phyloP scores from a whole-genome alignment of 2,888 invertebrate genomes.

The Bombylius discolor region DNA sequence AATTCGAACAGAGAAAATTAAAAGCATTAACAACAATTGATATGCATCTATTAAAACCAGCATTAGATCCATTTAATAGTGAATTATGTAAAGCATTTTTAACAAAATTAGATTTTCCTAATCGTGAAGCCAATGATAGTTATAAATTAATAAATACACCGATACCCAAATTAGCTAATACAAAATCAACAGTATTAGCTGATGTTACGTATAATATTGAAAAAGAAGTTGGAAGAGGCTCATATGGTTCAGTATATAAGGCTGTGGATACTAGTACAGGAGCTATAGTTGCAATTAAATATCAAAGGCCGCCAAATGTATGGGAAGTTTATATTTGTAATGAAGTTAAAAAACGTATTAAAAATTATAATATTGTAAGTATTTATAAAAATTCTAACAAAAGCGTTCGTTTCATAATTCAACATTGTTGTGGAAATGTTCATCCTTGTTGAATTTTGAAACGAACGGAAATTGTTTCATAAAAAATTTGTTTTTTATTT shows the following conservation, averaged over 20 bases:
- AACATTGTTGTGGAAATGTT: too few relatives aligned
- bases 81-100: constrained; percentile 57
- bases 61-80: constrained; percentile 72
- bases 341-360: constrained; percentile 62
- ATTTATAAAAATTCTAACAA: background rate
- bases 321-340: constrained; percentile 93
- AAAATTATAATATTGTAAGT: constrained; percentile 42
- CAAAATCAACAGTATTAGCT: constrained; percentile 41
- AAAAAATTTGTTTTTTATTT: constrained; percentile 19
- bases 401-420: background rate
- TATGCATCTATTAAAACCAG: constrained; percentile 29
- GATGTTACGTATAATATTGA: constrained; percentile 50
- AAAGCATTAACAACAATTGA: constrained; percentile 32
- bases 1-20: constrained; percentile 30
- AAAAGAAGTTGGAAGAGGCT: constrained; percentile 71
- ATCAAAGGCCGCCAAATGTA: constrained; percentile 75
- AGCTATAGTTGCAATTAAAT: constrained; percentile 58
- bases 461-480: background rate
- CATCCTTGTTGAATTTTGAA: background rate
- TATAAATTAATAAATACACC: constrained; percentile 45
- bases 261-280: constrained; percentile 30
- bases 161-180: constrained; percentile 47
- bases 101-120: constrained; percentile 58
- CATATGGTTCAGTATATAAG: constrained; percentile 69
- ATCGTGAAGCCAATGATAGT: constrained; percentile 42